A percentile compares a stretch with the other conserved stretches of the same genome.
These are phyloP conservation scores for Neocrepidodera transversa DNA, from an alignment of 2,888 invertebrate species.

Conservation along the genomic window DNA sequence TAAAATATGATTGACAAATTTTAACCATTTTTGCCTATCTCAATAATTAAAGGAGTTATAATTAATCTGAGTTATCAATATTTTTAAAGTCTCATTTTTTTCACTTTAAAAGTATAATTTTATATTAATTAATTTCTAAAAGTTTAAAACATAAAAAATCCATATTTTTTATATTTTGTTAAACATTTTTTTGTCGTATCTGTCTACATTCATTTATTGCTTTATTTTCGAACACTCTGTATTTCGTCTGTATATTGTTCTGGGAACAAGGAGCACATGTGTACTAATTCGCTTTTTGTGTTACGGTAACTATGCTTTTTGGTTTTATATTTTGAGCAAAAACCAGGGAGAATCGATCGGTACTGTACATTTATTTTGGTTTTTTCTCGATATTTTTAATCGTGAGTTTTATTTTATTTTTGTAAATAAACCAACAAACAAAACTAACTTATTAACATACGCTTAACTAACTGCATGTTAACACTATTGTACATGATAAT, in stretches of 20 bases:
- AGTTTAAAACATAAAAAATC: no score
- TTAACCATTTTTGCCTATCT: no score
- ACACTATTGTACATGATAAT: constrained; percentile 9
- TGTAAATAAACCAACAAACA: constrained; percentile 30
- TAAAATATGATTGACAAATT: no score
- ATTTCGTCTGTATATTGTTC: constrained; percentile 14
- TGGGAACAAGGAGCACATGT: constrained; percentile 38
- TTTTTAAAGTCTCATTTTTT: no score
- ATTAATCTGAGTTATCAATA: no score
- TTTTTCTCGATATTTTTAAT: constrained; percentile 24
- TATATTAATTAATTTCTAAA: no score
- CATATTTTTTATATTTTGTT: no score
- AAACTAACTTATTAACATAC: constrained; percentile 33
- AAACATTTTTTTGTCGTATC: no score
- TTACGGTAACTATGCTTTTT: constrained; percentile 22
- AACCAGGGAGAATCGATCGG: constrained; percentile 21
- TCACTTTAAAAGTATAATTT: no score
- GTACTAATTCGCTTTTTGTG: constrained; percentile 38
- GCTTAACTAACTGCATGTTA: constrained; percentile 44
- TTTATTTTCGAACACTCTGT: not conserved
- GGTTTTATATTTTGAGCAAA: constrained; percentile 13
- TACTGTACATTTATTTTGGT: constrained; percentile 2
- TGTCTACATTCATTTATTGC: no score
- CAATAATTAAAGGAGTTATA: no score
- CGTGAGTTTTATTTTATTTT: constrained; percentile 26